Conservation (phyloP, 2,888 invertebrate genomes). For the Limnephilus marmoratus region DNA sequence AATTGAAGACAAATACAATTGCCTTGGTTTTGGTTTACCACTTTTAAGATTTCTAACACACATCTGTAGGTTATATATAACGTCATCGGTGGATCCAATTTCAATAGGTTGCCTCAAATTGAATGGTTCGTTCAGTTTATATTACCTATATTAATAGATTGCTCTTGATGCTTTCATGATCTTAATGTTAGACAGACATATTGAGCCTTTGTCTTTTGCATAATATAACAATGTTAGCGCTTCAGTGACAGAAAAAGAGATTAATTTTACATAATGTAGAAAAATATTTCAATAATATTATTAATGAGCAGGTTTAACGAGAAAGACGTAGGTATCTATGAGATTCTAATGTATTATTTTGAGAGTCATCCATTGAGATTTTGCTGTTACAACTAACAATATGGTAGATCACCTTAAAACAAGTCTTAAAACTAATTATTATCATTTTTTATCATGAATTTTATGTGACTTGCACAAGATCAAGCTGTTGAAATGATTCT, state of each 20-base stretch:
- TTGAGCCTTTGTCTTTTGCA: not conserved
- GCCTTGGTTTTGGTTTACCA: no score
- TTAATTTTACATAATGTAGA: not conserved
- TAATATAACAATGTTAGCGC: no score
- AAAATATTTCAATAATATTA: not conserved
- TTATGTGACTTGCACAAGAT: constrained; percentile 38
- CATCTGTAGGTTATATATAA: no score
- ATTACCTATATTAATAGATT: not conserved
- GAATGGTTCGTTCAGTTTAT: not conserved
- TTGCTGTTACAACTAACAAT: constrained; percentile 25
- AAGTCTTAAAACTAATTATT: constrained; percentile 46
- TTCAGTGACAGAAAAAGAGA: not conserved
- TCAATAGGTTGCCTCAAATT: not conserved
- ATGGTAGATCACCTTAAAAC: constrained; percentile 31
- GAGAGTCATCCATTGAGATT: constrained; percentile 24
- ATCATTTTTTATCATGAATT: constrained; percentile 50
- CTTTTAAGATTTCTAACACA: no score
- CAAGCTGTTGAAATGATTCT: constrained; percentile 14
- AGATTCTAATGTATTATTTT: constrained; percentile 3
- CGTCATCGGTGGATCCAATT: not conserved
- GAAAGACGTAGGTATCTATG: not conserved
- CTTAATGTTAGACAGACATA: not conserved
- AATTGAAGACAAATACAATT: no score
- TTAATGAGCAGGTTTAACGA: not conserved
- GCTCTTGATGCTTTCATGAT: not conserved